Conservation (phyloP, 2,797 vertebrate genomes). For the Myotis daubentonii region DNA sequence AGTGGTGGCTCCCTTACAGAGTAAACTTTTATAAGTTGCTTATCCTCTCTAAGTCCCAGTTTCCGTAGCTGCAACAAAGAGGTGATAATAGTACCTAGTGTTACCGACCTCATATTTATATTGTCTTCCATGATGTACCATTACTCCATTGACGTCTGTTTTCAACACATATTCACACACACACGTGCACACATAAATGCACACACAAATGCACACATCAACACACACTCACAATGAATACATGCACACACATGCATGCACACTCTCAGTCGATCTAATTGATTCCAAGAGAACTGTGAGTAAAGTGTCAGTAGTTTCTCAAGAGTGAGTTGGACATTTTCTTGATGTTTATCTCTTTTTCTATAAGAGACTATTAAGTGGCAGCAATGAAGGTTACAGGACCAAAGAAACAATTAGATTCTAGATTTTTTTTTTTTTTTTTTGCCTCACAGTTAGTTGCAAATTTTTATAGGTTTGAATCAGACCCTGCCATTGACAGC, state of each 20-base stretch:
- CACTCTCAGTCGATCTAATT: not conserved
- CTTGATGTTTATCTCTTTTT: not conserved
- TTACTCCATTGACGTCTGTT: too few species aligned
- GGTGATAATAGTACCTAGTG: not conserved
- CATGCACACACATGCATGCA: not conserved
- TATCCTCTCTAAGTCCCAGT: not conserved
- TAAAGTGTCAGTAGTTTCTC: not conserved
- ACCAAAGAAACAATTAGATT: not conserved
- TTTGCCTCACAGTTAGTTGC: not conserved
- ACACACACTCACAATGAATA: not conserved
- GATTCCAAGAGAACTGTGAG: not conserved
- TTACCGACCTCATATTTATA: not conserved
- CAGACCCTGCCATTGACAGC: not conserved
- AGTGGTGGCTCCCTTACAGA: not conserved
- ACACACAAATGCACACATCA: not conserved
- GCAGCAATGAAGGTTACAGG: not conserved
- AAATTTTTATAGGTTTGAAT: not conserved
- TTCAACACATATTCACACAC: not conserved
- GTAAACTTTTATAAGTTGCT: not conserved
- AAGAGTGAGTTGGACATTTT: not conserved
- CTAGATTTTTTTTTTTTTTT: not conserved
- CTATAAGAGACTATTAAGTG: not conserved
- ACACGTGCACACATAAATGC: not conserved
- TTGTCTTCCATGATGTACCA: accelerated
- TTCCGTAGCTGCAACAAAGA: not conserved